Conservation (phyloP, 2,113 vertebrate genomes). For the Siniperca chuatsi region DNA sequence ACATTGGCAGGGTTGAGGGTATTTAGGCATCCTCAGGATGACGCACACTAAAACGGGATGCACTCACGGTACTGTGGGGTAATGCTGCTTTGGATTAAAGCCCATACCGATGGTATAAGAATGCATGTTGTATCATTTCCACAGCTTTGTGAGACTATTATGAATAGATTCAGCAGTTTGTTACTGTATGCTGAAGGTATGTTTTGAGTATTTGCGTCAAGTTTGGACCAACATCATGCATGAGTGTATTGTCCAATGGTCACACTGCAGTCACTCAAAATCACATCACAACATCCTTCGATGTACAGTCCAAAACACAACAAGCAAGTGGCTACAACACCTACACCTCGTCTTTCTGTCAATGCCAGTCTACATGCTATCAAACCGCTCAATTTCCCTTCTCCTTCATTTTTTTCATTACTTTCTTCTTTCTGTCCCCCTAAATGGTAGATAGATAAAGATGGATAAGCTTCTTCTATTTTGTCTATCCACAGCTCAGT, state of each 20-base stretch:
- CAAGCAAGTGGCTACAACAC: conserved; percentile 24
- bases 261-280: conserved; percentile 64
- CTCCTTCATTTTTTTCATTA: background rate
- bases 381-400: conserved; percentile 12
- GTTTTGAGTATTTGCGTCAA: conserved; percentile 12
- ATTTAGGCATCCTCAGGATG: conserved; percentile 4
- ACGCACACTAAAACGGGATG: conserved; percentile 28
- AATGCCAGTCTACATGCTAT: conserved; percentile 20
- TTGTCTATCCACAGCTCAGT: conserved; percentile 16
- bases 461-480: conserved; percentile 22
- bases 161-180: background rate
- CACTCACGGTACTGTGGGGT: conserved; percentile 5
- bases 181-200: background rate
- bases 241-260: conserved; percentile 21
- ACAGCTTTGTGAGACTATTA: conserved; percentile 21
- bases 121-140: conserved; percentile 8
- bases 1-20: conserved; percentile 52
- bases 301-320: conserved; percentile 39
- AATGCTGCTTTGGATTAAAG: conserved; percentile 46
- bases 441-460: conserved; percentile 35
- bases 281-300: conserved; percentile 52
- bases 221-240: conserved; percentile 31
- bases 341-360: conserved; percentile 4
- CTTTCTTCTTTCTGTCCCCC: conserved; percentile 2
- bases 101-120: background rate